Conservation (phyloP, 2,888 invertebrate genomes). For the Hyposoter didymator region DNA sequence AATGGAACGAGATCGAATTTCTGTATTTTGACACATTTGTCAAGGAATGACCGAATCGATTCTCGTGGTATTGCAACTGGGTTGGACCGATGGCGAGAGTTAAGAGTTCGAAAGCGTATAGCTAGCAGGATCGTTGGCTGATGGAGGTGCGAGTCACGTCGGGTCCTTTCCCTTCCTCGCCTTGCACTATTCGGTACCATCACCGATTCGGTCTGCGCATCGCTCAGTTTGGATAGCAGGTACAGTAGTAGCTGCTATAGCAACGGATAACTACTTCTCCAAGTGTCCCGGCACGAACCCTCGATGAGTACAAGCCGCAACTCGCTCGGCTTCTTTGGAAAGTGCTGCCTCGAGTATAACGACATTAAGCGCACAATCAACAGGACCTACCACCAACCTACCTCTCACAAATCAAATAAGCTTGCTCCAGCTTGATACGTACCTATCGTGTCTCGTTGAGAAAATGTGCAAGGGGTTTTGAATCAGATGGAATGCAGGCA, state of each 20-base stretch:
- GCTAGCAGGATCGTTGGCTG: slow-evolving; percentile 41
- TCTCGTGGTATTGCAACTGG: background rate
- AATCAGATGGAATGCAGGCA: slow-evolving; percentile 50
- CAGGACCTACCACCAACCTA: slow-evolving; percentile 72
- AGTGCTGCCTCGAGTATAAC: slow-evolving; percentile 73
- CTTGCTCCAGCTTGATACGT: slow-evolving; percentile 75
- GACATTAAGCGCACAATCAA: slow-evolving; percentile 81
- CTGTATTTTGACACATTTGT: slow-evolving; percentile 28
- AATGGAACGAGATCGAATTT: slow-evolving; percentile 3
- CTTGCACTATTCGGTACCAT: slow-evolving; percentile 44
- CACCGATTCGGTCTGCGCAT: slow-evolving; percentile 44
- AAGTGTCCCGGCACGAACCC: slow-evolving; percentile 63
- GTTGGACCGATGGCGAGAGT: slow-evolving; percentile 15
- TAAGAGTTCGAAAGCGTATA: slow-evolving; percentile 37
- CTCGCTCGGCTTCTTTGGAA: slow-evolving; percentile 59
- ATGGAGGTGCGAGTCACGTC: slow-evolving; percentile 64
- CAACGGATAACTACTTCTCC: slow-evolving; percentile 47
- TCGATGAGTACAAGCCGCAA: slow-evolving; percentile 54
- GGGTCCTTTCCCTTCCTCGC: slow-evolving; percentile 14
- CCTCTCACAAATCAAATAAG: slow-evolving; percentile 81
- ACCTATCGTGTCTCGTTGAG: slow-evolving; percentile 74
- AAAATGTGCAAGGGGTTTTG: background rate
- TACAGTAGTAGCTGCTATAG: slow-evolving; percentile 41
- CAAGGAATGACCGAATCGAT: slow-evolving; percentile 51
- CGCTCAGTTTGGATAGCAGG: slow-evolving; percentile 48